Conservation (phyloP, 2,797 vertebrate species). For the Tokudaia tokunoshimensis region DNA sequence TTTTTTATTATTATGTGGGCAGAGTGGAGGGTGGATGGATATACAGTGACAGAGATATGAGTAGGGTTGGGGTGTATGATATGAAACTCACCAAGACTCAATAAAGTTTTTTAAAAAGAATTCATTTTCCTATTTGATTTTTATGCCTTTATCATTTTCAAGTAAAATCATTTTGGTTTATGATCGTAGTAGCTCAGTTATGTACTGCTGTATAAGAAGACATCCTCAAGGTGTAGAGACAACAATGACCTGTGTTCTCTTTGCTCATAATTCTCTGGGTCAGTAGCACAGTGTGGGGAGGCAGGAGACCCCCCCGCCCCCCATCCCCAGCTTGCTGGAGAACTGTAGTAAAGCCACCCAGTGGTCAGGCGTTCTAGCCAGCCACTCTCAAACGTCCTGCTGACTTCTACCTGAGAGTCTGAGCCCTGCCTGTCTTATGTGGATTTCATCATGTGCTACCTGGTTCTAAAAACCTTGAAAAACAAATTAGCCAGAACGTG, state of each 20-base stretch:
- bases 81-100: neutral
- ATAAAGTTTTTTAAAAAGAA: neutral
- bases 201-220: neutral
- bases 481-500: neutral
- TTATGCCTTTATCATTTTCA: slow-evolving; percentile 1
- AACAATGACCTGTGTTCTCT: neutral
- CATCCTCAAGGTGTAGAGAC: neutral
- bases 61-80: neutral
- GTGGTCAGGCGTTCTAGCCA: neutral
- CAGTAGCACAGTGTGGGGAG: neutral
- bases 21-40: no score
- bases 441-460: neutral
- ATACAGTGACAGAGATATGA: neutral
- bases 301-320: neutral
- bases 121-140: neutral
- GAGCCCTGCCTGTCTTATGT: neutral
- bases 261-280: neutral
- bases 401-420: neutral
- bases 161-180: neutral
- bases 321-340: no score
- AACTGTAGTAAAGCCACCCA: neutral
- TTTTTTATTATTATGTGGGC: neutral
- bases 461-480: neutral
- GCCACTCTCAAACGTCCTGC: neutral
- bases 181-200: neutral